A percentile compares a stretch with the other conserved stretches of the same genome.
These are phyloP conservation scores for Drosophila suzukii DNA, from an alignment of 1,140 invertebrate species.

Conservation along the genomic window DNA sequence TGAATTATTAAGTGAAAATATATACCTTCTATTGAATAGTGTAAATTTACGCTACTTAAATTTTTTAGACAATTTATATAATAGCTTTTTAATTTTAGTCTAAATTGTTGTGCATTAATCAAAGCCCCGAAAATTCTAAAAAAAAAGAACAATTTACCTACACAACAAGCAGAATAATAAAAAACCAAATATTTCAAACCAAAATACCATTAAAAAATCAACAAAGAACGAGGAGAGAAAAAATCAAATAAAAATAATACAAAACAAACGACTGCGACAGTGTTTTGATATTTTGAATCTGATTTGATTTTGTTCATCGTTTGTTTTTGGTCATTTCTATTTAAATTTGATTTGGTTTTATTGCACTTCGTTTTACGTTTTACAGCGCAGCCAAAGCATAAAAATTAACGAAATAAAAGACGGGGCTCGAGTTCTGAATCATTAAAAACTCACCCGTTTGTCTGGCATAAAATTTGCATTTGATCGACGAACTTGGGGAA, in stretches of 20 bases:
- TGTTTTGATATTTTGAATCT: conserved; percentile 23
- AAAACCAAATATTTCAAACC: not conserved
- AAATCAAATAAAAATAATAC: conserved; percentile 34
- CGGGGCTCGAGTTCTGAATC: conserved; percentile 34
- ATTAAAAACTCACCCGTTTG: conserved; percentile 24
- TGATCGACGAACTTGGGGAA: conserved; percentile 27
- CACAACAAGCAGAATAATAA: not conserved
- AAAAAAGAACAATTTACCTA: not conserved
- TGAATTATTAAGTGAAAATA: too few species aligned
- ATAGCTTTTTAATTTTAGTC: too few species aligned
- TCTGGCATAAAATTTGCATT: conserved; percentile 70
- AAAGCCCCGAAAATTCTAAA: not conserved
- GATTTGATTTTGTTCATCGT: conserved; percentile 58
- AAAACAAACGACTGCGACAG: conserved; percentile 15
- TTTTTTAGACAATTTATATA: too few species aligned
- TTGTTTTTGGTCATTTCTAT: conserved; percentile 68
- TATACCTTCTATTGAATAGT: too few species aligned
- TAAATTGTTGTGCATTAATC: not conserved
- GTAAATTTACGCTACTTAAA: too few species aligned
- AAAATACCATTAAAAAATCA: conserved; percentile 24
- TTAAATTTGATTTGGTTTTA: conserved; percentile 73
- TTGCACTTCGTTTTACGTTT: conserved; percentile 57
- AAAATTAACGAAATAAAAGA: conserved; percentile 65
- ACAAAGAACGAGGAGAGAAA: conserved; percentile 7
- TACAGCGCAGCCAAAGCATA: conserved; percentile 35